Conservation (phyloP, 2,888 invertebrate genomes). For the Agrochola lychnidis region DNA sequence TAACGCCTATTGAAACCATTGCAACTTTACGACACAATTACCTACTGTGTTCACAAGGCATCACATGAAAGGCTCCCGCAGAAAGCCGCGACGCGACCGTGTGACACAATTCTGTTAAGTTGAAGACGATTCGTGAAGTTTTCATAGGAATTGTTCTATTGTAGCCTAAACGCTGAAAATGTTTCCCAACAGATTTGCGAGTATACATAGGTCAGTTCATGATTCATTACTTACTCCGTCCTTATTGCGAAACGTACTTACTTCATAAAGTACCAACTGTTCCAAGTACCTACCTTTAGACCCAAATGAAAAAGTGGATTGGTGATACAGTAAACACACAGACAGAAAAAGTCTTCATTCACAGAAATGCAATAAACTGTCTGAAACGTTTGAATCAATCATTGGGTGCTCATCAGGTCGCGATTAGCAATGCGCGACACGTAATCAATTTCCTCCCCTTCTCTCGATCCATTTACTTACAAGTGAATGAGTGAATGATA, state of each 20-base stretch:
- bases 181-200: no score
- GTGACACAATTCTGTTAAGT: background rate
- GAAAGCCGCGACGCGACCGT: background rate
- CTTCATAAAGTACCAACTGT: background rate
- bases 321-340: slow-evolving; percentile 1
- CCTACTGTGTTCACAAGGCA: background rate
- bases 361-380: slow-evolving; percentile 42
- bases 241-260: slow-evolving; percentile 5
- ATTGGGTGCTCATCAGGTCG: slow-evolving; percentile 29
- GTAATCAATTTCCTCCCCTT: slow-evolving; percentile 53
- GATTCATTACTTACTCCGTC: background rate
- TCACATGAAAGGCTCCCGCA: background rate
- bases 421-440: slow-evolving; percentile 56
- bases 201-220: background rate
- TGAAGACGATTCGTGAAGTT: background rate
- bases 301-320: slow-evolving; percentile 17
- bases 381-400: slow-evolving; percentile 29
- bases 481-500: slow-evolving; percentile 36
- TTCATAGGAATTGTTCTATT: background rate
- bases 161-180: background rate
- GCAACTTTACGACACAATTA: background rate
- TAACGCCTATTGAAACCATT: background rate
- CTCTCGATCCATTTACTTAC: slow-evolving; percentile 34
- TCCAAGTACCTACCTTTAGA: background rate
- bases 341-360: slow-evolving; percentile 20